Conservation (phyloP, 2,888 invertebrate genomes). For the Pyrocoelia pectoralis region DNA sequence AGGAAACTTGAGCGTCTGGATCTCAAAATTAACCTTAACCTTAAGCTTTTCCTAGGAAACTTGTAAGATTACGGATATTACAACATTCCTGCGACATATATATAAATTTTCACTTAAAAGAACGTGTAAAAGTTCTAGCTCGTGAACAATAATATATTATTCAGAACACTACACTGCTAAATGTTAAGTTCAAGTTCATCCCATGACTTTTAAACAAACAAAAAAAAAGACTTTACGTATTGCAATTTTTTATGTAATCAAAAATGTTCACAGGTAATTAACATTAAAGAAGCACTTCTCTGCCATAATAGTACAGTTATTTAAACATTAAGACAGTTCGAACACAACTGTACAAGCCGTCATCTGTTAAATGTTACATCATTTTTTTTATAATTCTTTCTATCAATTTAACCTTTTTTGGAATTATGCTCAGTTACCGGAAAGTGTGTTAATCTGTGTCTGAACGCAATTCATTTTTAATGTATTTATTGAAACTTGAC, state of each 20-base stretch:
- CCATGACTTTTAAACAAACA: neutral
- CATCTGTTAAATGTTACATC: constrained; percentile 10
- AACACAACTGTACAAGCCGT: constrained; percentile 10
- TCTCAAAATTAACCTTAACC: too few relatives aligned
- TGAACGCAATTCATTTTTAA: neutral
- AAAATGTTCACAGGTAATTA: constrained; percentile 4
- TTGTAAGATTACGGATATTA: too few relatives aligned
- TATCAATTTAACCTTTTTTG: constrained; percentile 10
- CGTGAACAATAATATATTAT: neutral
- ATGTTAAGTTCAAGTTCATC: neutral
- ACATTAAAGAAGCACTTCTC: neutral
- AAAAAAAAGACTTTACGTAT: neutral
- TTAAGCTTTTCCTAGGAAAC: too few relatives aligned
- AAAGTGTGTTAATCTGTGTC: neutral
- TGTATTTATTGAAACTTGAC: neutral
- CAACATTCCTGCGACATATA: too few relatives aligned
- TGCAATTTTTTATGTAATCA: neutral
- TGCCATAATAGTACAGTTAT: constrained; percentile 3
- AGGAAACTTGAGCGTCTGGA: too few relatives aligned
- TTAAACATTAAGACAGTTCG: constrained; percentile 4
- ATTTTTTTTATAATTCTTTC: constrained; percentile 1
- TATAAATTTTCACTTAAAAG: neutral
- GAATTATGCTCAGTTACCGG: constrained; percentile 1
- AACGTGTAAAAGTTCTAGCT: neutral
- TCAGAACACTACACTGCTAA: neutral